Base-by-base conservation (phyloP, 2,113 vertebrate species). In the Thunnus thynnus region DNA sequence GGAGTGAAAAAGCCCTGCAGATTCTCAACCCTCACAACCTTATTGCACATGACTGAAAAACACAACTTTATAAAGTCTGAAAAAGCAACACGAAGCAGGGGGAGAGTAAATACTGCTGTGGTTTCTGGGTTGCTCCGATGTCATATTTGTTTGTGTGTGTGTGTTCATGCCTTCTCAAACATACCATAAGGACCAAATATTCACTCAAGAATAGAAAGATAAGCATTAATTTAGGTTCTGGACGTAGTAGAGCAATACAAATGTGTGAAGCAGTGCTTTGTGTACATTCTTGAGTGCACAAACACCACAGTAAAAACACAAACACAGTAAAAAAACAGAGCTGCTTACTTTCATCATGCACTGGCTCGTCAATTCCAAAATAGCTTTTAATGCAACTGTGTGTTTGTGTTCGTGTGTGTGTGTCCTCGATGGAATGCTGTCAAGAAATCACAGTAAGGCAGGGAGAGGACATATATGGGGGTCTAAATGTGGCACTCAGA, bases 401-500 rank as follows among this genome's bases (percentile, higher is more conserved):
- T 50, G 57, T 20, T 0, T 44, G 64, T 62, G 25, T 47, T 47
- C 1, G 2, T 30, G 54, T 32, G 55, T 61, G 70, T 60, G 83
- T 58, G 83, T 76, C 36, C 36, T 76, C 41, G 5, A 32, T 55
- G 82, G 62, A 85, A 67, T 70, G 79, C 58, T 71, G 76, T 41
- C 20, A 9, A 76, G 72, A 68, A 78, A 66, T 80, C 65, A 2
- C 61, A 72, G 32, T 13, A 63, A 65, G 82, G 74, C 54, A 65
- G 83, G 57, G 48, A 83, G 50, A 64, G 66, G 58, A 83, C 74
- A 74, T 57, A 76, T 41, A 61, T 1, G 3, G 30, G 69, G 30
- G 16, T 78, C 68, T 65, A 78, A 76, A 83, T 82, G 85, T 85
- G 76, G 83, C 85, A 63, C 78, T 72, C 47, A 72, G 56, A 52